Conservation (phyloP, 2,888 invertebrate genomes). For the Thymelicus lineola region DNA sequence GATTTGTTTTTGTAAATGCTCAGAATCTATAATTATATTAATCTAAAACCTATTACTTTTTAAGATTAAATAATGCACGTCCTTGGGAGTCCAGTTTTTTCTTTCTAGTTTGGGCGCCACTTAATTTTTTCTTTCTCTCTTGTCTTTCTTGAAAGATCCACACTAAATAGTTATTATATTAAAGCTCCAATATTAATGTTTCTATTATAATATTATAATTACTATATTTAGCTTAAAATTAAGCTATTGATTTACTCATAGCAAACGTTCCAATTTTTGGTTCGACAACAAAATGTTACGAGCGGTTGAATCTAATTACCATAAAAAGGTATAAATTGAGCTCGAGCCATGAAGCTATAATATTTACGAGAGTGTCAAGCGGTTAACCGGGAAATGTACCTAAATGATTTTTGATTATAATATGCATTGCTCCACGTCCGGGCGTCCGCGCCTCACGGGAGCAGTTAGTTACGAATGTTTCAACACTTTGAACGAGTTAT, state of each 20-base stretch:
- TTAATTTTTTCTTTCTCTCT: too few species aligned
- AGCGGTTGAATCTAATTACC: conserved; percentile 31
- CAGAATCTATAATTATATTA: too few species aligned
- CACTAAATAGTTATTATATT: too few species aligned
- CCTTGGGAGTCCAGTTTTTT: too few species aligned
- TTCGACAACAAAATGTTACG: conserved; percentile 18
- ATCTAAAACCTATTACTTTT: too few species aligned
- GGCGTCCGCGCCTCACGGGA: conserved; percentile 17
- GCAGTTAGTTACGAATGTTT: conserved; percentile 25
- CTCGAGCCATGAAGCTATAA: conserved; percentile 29
- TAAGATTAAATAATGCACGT: too few species aligned
- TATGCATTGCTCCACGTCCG: conserved; percentile 13
- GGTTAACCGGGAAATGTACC: conserved; percentile 38
- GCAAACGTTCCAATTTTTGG: conserved; percentile 7
- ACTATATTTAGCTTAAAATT: neutral
- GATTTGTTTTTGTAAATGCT: too few species aligned
- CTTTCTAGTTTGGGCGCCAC: too few species aligned
- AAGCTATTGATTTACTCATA: neutral
- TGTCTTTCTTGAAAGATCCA: too few species aligned
- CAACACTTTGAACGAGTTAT: conserved; percentile 27
- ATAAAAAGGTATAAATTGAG: conserved; percentile 35
- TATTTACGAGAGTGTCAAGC: conserved; percentile 28
- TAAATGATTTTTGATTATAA: conserved; percentile 39
- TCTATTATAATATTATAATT: too few species aligned
- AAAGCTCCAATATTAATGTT: too few species aligned